Conservation (phyloP, 2,797 vertebrate species). For the Cuniculus paca region DNA sequence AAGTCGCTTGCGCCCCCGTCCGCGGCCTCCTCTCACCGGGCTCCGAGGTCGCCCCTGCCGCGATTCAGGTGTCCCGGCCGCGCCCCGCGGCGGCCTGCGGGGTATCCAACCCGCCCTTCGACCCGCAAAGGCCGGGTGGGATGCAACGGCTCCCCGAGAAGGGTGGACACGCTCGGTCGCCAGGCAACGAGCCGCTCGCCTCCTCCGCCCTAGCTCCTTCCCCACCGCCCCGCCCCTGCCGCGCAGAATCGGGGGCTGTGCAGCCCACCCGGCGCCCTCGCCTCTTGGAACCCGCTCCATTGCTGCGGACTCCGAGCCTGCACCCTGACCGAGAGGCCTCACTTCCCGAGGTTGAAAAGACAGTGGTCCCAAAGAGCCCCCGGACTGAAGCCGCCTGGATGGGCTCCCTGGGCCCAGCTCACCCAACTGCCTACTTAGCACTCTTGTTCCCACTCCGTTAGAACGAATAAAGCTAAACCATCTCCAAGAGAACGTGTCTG, state of each 20-base stretch:
- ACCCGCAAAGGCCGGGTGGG: background rate
- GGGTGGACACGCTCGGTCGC: background rate
- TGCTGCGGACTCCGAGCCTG: accelerated
- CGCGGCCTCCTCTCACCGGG: constrained; percentile 13
- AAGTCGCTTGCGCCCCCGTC: background rate
- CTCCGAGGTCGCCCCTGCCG: background rate
- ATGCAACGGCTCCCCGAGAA: accelerated
- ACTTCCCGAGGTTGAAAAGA: accelerated
- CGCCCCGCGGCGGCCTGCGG: accelerated
- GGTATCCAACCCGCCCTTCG: background rate
- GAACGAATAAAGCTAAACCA: background rate
- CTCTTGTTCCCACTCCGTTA: background rate
- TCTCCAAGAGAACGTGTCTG: too few relatives aligned
- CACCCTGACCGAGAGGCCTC: background rate
- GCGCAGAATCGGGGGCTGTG: accelerated
- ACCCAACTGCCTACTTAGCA: background rate
- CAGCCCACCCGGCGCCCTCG: accelerated
- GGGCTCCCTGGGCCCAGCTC: background rate
- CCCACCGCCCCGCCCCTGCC: background rate
- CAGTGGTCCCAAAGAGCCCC: background rate
- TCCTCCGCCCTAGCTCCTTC: background rate
- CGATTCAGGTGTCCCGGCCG: background rate
- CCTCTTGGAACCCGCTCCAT: background rate
- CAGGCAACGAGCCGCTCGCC: constrained; percentile 54
- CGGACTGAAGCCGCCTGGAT: background rate